These are phyloP conservation scores for Oreochromis aureus DNA, from an alignment of 2,113 vertebrate genomes.

Conservation along the genomic window DNA sequence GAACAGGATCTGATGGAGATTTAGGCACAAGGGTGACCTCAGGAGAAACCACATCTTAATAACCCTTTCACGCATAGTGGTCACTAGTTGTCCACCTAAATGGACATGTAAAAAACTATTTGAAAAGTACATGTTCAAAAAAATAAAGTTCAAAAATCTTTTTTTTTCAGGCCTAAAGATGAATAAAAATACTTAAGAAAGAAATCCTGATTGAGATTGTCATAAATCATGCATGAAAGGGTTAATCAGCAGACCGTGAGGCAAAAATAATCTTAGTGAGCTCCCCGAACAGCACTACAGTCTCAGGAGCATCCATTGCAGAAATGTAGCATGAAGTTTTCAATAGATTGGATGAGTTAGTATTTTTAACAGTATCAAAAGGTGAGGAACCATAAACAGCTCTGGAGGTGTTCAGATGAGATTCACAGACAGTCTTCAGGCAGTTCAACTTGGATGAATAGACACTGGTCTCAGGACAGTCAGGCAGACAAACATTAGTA, in stretches of 20 bases:
- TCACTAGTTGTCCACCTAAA: neutral
- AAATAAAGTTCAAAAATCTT: rapidly evolving
- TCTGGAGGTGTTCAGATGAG: neutral
- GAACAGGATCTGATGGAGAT: neutral
- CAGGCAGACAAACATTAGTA: neutral
- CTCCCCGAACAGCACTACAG: rapidly evolving
- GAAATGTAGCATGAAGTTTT: neutral
- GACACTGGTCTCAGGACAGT: rapidly evolving
- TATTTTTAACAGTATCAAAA: neutral
- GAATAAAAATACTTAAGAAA: neutral
- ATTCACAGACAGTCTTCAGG: neutral
- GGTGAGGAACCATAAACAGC: neutral
- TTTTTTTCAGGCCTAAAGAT: neutral
- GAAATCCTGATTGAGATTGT: neutral
- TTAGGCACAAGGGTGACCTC: neutral
- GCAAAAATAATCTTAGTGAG: neutral
- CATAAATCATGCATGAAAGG: neutral
- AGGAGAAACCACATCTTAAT: neutral
- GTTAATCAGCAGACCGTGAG: neutral
- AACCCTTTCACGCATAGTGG: neutral
- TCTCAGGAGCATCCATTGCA: neutral
- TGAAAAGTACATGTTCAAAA: neutral
- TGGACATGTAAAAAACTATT: rapidly evolving
- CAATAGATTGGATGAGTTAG: neutral
- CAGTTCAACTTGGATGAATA: neutral